Evolutionary conservation across 2,888 invertebrate species (phyloP), one percentile per base, ranked within the genome.

Genomic region (Metopia argyrocephala): DNA sequence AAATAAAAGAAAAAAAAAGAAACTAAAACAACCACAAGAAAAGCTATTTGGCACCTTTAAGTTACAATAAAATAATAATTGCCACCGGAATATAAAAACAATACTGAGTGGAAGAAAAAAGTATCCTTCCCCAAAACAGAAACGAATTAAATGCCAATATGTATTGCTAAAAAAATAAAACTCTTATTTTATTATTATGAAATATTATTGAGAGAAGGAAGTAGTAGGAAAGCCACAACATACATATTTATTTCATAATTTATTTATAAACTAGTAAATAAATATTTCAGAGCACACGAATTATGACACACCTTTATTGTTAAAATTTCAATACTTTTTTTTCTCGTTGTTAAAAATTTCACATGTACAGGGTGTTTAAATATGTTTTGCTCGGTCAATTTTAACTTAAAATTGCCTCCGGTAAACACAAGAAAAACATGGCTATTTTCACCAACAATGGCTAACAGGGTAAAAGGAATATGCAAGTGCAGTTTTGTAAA

Each of bases 31-130:
- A 64, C 68, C 80, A 68, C 76, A 80, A 69, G 57, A 69, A 73
- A 80, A 76, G 69, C 76, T 57, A 52, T 80, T 80, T 76, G 80
- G 54, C 80, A 80, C 80, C 73, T 80, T 73, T 69, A 61, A 48
- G 57, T 76, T 12, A 38, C 12, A 66, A 65, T 57, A n/a, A n/a
- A n/a, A n/a, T n/a, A 62, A 45, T 75, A 78, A 78, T 57, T 70
- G 65, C 59, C 65, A 65, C 45, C 52, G 59, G 23, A 50, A 56
- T 59, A 62, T 20, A 31, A 20, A 48, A 18, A 5, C 15, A 6
- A n/a, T 15, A 25, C 4, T 12, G 5, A 59, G 1, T 5, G 1
- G 18, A 38, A 21, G 18, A 62, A 45, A 46, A 23, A 71, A 62
- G 38, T 25, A 23, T 56, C 28, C 31, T 48, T 50, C 61, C 15